Evolutionary conservation across 2,113 vertebrate genomes (phyloP), one percentile per base, ranked within the genome.

Genomic region (Montifringilla adamsi): DNA sequence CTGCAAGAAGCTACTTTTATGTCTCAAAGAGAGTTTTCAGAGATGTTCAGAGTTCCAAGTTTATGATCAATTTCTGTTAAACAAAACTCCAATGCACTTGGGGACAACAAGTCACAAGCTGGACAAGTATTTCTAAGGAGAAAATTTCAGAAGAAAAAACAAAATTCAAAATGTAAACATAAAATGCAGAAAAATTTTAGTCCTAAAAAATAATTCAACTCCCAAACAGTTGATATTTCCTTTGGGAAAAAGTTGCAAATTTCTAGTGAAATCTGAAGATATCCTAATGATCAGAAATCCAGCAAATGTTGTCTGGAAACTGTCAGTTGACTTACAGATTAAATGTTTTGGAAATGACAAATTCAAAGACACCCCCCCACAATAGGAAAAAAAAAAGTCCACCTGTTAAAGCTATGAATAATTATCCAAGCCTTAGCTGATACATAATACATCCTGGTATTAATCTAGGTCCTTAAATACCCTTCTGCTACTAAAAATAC

Each of bases 391-490:
- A 78, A 37, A 58, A 21, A 24, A 9, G 8, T 7, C 82, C 85
- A 95, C 92, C 93, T 93, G 93, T 92, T 95, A 68, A 90, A 94
- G 70, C 72, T 83, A 93, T 90, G 87, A 97, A 95, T 94, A 95
- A 88, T 91, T 77, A 63, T 26, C 75, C 64, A 86, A 83, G 92
- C 56, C 79, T 88, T 84, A 86, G 72, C 47, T 0, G 66, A 93
- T 88, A 95, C 14, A 84, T 93, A 94, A 96, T 90, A 95, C 87
- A 97, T 95, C 92, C 93, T 88, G 90, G 68, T 81, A 92, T 96
- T 96, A 93, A 84, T 93, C 69, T 93, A 76, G 91, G 89, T 50
- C 88, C 77, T 96, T 90, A 95, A 97, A 94, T 91, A 80, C 53
- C 53, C 63, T 81, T 44, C 87, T 93, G 87, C 59, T 93, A 67